Evolutionary conservation across 2,888 invertebrate genomes (phyloP), one percentile per base, ranked within the genome.

Genomic region (Andricus quercusramuli): DNA sequence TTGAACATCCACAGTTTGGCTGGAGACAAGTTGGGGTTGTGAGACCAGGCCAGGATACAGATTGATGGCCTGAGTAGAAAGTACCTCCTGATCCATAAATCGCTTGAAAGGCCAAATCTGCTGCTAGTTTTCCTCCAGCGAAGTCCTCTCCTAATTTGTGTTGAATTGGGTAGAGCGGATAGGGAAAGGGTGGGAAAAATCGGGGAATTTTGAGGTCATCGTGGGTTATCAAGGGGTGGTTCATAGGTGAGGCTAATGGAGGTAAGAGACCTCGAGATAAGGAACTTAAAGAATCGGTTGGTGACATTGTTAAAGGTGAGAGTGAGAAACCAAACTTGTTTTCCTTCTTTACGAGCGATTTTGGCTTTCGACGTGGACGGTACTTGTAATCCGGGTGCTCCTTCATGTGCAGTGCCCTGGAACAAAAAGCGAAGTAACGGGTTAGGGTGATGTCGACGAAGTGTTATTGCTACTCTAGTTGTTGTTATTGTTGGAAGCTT

Each of bases 351-450:
- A 97, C 95, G 20, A 97, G 94, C 0, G 97, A 96, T 92, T 97
- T 97, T 6, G 97, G 97, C 93, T 98, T 97, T 89, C 97, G 94
- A 79, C 97, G 94, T 17, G 97, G 97, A 67, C 97, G 95, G 94
- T 97, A 98, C 93, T 98, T 98, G 94, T 98, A 98, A 93, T 98
- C 97, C 9, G 97, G 98, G 90, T 97, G 97, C 91, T 98, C 97
- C 93, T 97, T 97, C 97, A 98, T 98, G 94, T 98, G 97, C 17
- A 98, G 94, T 59, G 97, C 97, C 92, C 97, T 98, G 95, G 41
- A 94, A 94, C 80, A 87, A 88, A 89, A 87, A 85, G 25, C 59
- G 6, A 62, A 32, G 44, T 37, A 68, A 11, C 15, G 74, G 32
- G 32, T 74, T 74, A 74, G 56, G 74, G 74, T 59, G 32, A 56